Percentiles rank a stretch among this genome's conserved stretches.
These are phyloP conservation scores for Quadroppia sp. DNA, from an alignment of 2,888 invertebrate genomes.

Conservation along the genomic window DNA sequence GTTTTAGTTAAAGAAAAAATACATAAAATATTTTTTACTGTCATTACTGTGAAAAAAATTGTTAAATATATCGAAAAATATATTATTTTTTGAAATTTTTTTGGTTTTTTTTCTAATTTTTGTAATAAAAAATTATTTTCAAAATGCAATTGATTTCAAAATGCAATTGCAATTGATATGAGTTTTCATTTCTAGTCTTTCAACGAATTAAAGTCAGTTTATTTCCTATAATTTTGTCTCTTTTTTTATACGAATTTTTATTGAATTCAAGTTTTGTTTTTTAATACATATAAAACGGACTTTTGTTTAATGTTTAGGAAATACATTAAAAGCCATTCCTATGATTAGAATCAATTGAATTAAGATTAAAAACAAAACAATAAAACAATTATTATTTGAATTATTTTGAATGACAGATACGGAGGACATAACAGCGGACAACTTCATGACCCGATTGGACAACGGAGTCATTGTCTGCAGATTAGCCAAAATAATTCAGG, in stretches of 20 bases:
- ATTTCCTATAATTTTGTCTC: not conserved
- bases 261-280: too few species aligned
- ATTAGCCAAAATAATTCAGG: slow-evolving; percentile 72
- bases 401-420: not conserved
- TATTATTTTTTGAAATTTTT: too few species aligned
- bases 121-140: too few species aligned
- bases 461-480: slow-evolving; percentile 78
- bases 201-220: not conserved
- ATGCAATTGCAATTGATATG: too few species aligned
- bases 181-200: too few species aligned
- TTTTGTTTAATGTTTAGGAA: not conserved
- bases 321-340: slow-evolving; percentile 7
- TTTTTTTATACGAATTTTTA: not conserved
- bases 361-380: not conserved
- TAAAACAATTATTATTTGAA: not conserved
- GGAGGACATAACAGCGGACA: slow-evolving; percentile 63
- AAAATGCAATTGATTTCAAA: too few species aligned
- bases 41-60: too few species aligned
- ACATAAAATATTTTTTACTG: too few species aligned
- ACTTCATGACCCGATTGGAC: slow-evolving; percentile 74
- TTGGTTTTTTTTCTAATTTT: too few species aligned
- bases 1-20: too few species aligned
- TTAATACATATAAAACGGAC: not conserved
- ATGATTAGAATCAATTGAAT: not conserved
- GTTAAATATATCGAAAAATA: too few species aligned